Conservation (phyloP, 2,888 invertebrate genomes). For the Celastrina argiolus region DNA sequence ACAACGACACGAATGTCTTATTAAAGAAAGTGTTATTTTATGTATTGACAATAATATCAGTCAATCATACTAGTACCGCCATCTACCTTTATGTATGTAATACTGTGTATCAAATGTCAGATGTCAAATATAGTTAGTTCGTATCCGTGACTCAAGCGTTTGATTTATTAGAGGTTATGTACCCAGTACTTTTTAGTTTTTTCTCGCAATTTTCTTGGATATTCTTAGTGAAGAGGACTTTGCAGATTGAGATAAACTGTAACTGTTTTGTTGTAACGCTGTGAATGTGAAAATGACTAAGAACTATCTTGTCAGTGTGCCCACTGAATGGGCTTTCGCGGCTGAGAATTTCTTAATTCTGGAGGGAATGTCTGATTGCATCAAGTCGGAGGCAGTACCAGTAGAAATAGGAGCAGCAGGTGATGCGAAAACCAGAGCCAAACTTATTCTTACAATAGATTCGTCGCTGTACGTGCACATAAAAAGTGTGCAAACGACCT, state of each 20-base stretch:
- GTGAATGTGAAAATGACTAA: slow-evolving; percentile 19
- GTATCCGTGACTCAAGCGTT: too few relatives aligned
- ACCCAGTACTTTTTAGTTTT: slow-evolving; percentile 14
- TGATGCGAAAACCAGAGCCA: slow-evolving; percentile 7
- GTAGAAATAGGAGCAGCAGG: slow-evolving; percentile 21
- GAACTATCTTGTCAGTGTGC: slow-evolving; percentile 30
- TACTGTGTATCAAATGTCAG: too few relatives aligned
- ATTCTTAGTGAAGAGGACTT: background rate
- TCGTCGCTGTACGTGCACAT: slow-evolving; percentile 16
- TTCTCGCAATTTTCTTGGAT: slow-evolving; percentile 5
- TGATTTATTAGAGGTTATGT: slow-evolving; percentile 19
- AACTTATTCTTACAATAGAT: slow-evolving; percentile 18
- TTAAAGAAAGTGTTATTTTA: too few relatives aligned
- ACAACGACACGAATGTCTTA: too few relatives aligned
- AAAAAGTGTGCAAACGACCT: background rate
- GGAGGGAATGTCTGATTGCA: slow-evolving; percentile 27
- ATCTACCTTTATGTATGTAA: too few relatives aligned
- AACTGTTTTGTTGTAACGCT: too few relatives aligned
- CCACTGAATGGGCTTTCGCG: slow-evolving; percentile 26
- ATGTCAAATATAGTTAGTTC: too few relatives aligned
- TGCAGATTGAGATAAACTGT: slow-evolving; percentile 19
- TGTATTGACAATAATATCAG: too few relatives aligned
- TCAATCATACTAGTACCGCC: too few relatives aligned
- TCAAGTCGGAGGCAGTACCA: slow-evolving; percentile 19
- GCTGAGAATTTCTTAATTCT: slow-evolving; percentile 31